Evolutionary conservation across 2,113 vertebrate genomes (phyloP), one percentile per base, ranked within the genome.

Genomic region (Jaculus jaculus): DNA sequence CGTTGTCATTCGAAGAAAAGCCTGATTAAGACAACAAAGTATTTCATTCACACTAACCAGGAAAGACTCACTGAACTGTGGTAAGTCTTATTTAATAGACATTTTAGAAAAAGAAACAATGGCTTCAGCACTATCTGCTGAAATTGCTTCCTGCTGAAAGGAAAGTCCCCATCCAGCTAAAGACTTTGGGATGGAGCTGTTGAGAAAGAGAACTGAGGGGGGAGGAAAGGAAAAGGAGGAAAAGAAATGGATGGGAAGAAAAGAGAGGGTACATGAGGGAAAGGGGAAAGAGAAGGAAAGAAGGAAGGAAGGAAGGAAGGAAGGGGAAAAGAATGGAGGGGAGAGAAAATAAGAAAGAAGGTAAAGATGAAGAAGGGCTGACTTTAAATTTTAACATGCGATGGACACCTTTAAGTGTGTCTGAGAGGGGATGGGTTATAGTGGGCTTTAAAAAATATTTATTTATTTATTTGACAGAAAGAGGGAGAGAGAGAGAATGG

Each of bases 241-340:
- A 12, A 24, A 37, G 21, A 37, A 5, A 74, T 39, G 7, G 20
- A 47, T 1, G 60, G 32, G 23, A 34, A 12, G 21, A 20, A 24
- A 7, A 11, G 74, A 3, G 17, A 0, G 28, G 30, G 18, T 10
- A 20, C 11, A 42, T 10, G 26, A 65, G 2, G 4, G 12, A 12
- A 17, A 32, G 21, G 21, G 32, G 3, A 51, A 6, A 24, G 2
- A 0, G 5, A 15, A 5, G 24, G 28, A 11, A 24, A 7, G 13
- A 21, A 39, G 37, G 2, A 10, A 10, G 7, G 21, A 37, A 7
- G 1, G 32, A 6, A 24, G 11, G 39, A 69, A 16, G 13, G 9
- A 37, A 34, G 51, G 20, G 26, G 74, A 47, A 30, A 7, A 26
- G 7, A 20, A 15, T 21, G 30, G 11, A 39, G 9, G 66, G n/a